Conservation (phyloP, 2,113 vertebrate species). For the Emydocephalus ijimae region DNA sequence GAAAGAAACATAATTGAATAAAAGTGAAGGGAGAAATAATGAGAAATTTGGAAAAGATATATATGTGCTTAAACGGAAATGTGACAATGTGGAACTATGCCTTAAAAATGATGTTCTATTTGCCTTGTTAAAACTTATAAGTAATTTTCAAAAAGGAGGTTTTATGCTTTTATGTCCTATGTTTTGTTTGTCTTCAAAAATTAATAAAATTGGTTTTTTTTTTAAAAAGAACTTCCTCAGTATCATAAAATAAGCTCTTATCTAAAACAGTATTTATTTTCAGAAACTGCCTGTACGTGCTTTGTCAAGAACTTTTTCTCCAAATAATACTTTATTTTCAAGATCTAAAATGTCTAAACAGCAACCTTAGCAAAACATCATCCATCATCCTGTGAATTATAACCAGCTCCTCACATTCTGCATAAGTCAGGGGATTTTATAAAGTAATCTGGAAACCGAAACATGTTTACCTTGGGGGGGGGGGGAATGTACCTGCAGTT, state of each 20-base stretch:
- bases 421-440: neutral
- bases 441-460: neutral
- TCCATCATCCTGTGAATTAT: neutral
- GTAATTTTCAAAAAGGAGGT: too few relatives aligned
- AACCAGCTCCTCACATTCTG: neutral
- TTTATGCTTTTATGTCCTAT: too few relatives aligned
- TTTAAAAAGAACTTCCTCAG: neutral
- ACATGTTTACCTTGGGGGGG: neutral
- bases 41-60: too few relatives aligned
- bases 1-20: too few relatives aligned
- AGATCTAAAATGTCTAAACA: neutral
- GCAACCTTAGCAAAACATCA: neutral
- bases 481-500: neutral
- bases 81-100: too few relatives aligned
- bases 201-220: too few relatives aligned
- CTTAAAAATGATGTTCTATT: too few relatives aligned
- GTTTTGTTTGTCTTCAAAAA: too few relatives aligned
- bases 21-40: too few relatives aligned
- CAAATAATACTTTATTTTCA: neutral
- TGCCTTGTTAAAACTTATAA: too few relatives aligned
- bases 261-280: neutral
- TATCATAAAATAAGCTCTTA: neutral
- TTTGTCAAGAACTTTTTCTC: neutral
- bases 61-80: too few relatives aligned
- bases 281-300: neutral